Conservation (phyloP, 2,797 vertebrate genomes). For the Distichodus sexfasciatus region DNA sequence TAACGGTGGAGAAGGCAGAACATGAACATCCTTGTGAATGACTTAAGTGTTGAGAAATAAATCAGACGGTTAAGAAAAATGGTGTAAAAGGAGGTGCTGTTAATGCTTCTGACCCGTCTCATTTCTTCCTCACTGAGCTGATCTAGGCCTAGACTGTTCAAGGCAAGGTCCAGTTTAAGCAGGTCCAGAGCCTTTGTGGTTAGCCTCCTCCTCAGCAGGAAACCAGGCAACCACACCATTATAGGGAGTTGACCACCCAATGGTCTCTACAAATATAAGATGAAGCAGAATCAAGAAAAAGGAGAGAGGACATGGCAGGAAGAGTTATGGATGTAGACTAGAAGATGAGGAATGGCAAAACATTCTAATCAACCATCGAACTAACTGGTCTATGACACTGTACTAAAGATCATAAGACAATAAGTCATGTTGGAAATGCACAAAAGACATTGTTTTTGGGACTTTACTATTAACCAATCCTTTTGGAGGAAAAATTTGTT, state of each 20-base stretch:
- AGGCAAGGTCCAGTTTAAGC: constrained; percentile 70
- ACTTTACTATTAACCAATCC: too few relatives aligned
- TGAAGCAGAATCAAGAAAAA: background rate
- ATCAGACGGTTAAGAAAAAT: background rate
- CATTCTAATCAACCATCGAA: too few relatives aligned
- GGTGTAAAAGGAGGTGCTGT: too few relatives aligned
- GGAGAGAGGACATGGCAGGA: background rate
- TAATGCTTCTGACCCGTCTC: constrained; percentile 61
- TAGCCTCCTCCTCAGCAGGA: constrained; percentile 68
- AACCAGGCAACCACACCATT: constrained; percentile 66
- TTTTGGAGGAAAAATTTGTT: too few relatives aligned
- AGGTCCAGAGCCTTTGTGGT: constrained; percentile 67
- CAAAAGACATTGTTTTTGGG: too few relatives aligned
- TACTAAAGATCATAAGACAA: background rate
- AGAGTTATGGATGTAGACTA: too few relatives aligned
- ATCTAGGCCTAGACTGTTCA: constrained; percentile 63
- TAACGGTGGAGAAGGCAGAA: constrained; percentile 39
- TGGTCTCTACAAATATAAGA: constrained; percentile 58
- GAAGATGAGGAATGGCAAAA: too few relatives aligned
- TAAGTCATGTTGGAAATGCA: background rate
- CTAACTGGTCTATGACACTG: too few relatives aligned
- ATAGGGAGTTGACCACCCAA: constrained; percentile 75
- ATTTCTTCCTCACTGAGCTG: constrained; percentile 71
- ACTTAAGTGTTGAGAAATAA: background rate
- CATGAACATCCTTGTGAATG: background rate